These are phyloP conservation scores for Asteroscopus sphinx DNA, from an alignment of 2,888 invertebrate genomes.

Conservation along the genomic window DNA sequence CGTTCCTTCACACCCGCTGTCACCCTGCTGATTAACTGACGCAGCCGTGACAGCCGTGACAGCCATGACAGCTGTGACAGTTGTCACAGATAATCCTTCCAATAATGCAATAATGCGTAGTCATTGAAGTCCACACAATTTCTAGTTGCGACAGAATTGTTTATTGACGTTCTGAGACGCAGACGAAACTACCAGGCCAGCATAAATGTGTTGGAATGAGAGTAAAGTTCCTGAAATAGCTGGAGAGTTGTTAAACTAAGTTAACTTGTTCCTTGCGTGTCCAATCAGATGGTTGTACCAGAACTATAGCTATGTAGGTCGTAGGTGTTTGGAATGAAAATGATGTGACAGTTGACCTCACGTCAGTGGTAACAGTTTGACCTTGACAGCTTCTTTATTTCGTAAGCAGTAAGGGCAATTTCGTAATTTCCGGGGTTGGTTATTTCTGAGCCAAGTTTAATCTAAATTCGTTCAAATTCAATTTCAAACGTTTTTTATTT, in stretches of 20 bases:
- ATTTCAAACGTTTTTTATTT: no score
- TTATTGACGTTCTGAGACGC: not conserved
- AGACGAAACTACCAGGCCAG: slow-evolving; percentile 15
- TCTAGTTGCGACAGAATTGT: slow-evolving; percentile 1
- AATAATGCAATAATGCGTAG: not conserved
- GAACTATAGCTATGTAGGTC: not conserved
- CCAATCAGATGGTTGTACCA: not conserved
- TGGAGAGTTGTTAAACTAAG: slow-evolving; percentile 15
- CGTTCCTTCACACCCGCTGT: not conserved
- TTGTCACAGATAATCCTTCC: not conserved
- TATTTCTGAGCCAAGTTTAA: no score
- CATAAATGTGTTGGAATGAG: slow-evolving; percentile 28
- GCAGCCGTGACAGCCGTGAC: not conserved
- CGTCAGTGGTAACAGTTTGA: no score
- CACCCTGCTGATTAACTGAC: not conserved
- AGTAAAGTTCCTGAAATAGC: slow-evolving; percentile 18
- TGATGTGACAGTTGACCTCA: no score
- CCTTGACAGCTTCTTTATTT: no score
- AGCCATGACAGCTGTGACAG: not conserved
- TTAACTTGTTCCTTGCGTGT: slow-evolving; percentile 10
- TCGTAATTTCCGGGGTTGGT: no score
- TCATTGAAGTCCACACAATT: slow-evolving; percentile 1
- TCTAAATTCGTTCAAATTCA: no score
- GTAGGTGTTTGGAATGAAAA: no score
- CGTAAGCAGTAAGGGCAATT: no score